Evolutionary conservation across 2,888 invertebrate genomes (phyloP), one percentile per base, ranked within the genome.

Genomic region (Pocota personata): DNA sequence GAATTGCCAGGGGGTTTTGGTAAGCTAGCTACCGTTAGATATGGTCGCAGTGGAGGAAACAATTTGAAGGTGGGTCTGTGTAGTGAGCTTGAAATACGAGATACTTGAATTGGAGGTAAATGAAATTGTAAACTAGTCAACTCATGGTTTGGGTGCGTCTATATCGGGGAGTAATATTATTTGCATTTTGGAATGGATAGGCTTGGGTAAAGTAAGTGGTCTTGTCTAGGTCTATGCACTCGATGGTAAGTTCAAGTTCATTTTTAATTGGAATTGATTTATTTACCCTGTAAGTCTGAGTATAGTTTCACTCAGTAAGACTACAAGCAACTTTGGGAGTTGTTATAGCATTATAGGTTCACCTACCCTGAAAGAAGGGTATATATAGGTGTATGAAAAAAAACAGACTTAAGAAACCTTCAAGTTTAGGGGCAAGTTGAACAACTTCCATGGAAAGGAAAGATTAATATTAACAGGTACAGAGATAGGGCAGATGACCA

Each of bases 1-100:
- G 30, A 35, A 64, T 57, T 24, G 84, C 75, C 58, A n/a, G 48
- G 30, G 66, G 67, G 69, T 71, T 79, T 21, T 40, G 24, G 40
- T 58, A n/a, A 8, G 43, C 62, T 75, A 30, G 75, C 80, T 84
- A 66, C 80, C 71, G 84, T 75, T 64, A 43, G 32, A 32, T 66
- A 32, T 24, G 10, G 16, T 8, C 6, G 21, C 21, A 37, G 14
- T 40, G 40, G 27, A 6, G 55, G 8, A 21, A 69, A 55, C 30
- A 30, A 10, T 80, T 60, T 27, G 14, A 52, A 76, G 66, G 80
- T 76, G 76, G 80, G 75, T 40, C 50, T 14, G 62, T 21, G 21
- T 19, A 40, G 14, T 43, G 30, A 64, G 46, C 14, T 67, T 30
- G 27, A 52, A 24, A 32, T 12, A 43, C 19, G 55, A 55, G 30